Percentiles rank a stretch among this genome's conserved stretches.
These are phyloP conservation scores for Pseudococcus longispinus DNA, from an alignment of 2,888 invertebrate genomes.

Conservation along the genomic window DNA sequence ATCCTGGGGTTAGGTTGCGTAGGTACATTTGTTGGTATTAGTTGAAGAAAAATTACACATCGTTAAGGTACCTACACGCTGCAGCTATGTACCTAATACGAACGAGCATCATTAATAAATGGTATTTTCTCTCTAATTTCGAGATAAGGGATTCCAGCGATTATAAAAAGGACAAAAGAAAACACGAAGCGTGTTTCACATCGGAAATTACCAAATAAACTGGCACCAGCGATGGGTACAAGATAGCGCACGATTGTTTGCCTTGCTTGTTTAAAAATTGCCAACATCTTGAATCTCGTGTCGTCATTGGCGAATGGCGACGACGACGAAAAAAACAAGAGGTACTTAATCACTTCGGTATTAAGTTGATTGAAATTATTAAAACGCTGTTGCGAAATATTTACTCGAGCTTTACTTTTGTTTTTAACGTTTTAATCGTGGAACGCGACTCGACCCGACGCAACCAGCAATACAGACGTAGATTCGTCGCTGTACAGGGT, in stretches of 20 bases:
- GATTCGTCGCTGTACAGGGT: neutral
- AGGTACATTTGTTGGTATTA: neutral
- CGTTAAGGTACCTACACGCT: constrained; percentile 1
- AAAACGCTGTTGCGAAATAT: neutral
- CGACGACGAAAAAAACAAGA: neutral
- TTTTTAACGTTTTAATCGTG: neutral
- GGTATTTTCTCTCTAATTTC: constrained; percentile 12
- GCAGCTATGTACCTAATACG: neutral
- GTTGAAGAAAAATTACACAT: neutral
- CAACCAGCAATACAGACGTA: neutral
- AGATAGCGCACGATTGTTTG: constrained; percentile 18
- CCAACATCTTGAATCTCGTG: neutral
- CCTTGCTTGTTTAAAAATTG: neutral
- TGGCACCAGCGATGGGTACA: neutral
- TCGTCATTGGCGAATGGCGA: no score
- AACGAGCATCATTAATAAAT: constrained; percentile 15
- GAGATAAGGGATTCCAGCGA: neutral
- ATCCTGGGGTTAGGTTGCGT: neutral
- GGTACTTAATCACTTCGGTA: neutral
- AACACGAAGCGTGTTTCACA: constrained; percentile 17
- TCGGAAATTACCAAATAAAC: constrained; percentile 9
- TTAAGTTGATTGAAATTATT: constrained; percentile 8
- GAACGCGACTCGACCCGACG: neutral
- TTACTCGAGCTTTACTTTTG: neutral
- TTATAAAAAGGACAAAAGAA: constrained; percentile 14